A percentile compares a stretch with the other conserved stretches of the same genome.
phyloP scores from a whole-genome alignment of 1,140 invertebrate species.

The Hydropsyche tenuis region DNA sequence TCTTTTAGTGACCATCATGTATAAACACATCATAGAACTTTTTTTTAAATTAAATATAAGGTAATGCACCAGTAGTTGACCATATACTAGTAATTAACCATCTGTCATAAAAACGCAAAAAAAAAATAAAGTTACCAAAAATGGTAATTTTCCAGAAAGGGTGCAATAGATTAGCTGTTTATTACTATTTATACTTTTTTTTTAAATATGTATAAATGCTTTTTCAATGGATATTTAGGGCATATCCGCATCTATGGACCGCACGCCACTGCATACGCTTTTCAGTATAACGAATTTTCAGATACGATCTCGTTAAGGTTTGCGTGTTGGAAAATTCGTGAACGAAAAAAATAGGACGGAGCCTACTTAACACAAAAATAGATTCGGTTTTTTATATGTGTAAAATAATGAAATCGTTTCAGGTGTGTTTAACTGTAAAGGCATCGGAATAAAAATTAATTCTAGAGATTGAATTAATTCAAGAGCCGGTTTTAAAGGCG shows the following conservation, averaged over 20 bases:
- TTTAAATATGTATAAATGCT: no score
- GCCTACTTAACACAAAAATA: slow-evolving; percentile 5
- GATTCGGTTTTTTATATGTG: not conserved
- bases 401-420: not conserved
- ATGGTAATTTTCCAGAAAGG: slow-evolving; percentile 11
- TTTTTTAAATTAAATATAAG: no score
- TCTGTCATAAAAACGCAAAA: slow-evolving; percentile 3
- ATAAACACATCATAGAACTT: no score
- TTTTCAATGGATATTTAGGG: no score
- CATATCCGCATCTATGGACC: no score
- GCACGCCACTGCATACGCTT: not conserved
- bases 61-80: no score
- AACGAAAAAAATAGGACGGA: slow-evolving; percentile 16
- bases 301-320: slow-evolving; percentile 2
- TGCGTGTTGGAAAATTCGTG: not conserved
- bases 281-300: slow-evolving; percentile 1
- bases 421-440: slow-evolving; percentile 2
- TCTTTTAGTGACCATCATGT: no score
- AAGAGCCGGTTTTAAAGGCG: not conserved
- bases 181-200: no score
- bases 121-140: no score
- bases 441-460: not conserved
- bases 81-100: no score
- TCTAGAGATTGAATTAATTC: not conserved
- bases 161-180: no score